Evolutionary conservation across 2,113 vertebrate genomes (phyloP).

Genomic region (Gracilinanus agilis): DNA sequence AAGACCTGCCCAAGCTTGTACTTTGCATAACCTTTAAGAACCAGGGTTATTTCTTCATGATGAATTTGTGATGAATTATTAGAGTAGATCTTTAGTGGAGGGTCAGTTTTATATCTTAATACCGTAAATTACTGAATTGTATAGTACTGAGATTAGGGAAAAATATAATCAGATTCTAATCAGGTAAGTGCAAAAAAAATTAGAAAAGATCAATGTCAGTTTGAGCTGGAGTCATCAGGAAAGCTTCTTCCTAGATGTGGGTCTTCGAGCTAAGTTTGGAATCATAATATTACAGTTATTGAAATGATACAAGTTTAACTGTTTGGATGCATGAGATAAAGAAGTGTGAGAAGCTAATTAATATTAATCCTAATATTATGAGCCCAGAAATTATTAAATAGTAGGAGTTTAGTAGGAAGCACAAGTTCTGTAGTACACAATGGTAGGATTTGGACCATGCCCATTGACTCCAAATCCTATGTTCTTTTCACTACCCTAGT

Average conservation of each 20-base stretch:
- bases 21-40: background rate
- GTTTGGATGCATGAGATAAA: background rate
- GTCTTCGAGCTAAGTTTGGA: conserved; percentile 13
- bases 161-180: background rate
- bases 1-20: background rate
- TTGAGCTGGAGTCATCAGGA: background rate
- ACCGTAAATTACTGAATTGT: background rate
- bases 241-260: background rate
- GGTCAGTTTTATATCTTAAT: background rate
- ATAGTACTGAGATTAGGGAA: background rate
- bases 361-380: no score
- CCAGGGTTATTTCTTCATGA: conserved; percentile 8
- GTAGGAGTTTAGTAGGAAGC: background rate
- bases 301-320: background rate
- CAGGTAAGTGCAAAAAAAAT: background rate
- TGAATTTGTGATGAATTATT: conserved; percentile 7
- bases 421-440: background rate
- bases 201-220: conserved; percentile 12
- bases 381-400: background rate
- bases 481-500: background rate
- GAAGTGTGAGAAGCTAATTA: background rate
- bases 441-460: background rate
- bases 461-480: background rate
- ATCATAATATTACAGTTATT: background rate
- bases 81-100: background rate